phyloP scores from a whole-genome alignment of 1,140 invertebrate genomes.

The Calosoma granatense region DNA sequence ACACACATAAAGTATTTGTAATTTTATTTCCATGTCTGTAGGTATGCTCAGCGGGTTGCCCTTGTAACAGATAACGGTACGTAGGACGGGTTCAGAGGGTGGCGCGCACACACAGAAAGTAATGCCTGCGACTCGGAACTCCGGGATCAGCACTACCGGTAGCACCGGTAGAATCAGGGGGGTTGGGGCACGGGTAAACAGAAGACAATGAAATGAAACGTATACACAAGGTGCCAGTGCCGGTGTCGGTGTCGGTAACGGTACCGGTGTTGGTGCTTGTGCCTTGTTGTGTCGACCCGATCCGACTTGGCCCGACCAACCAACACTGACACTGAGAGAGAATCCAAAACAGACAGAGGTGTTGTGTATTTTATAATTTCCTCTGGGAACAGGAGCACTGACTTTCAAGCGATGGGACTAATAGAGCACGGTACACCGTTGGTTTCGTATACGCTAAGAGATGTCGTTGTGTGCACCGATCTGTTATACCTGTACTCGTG shows the following conservation, averaged over 20 bases:
- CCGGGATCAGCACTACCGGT: too few species aligned
- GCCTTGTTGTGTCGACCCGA: neutral
- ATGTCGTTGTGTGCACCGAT: too few species aligned
- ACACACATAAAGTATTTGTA: constrained; percentile 8
- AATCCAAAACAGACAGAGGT: constrained; percentile 4
- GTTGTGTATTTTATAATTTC: constrained; percentile 9
- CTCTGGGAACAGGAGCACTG: neutral
- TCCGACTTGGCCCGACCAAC: too few species aligned
- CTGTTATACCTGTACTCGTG: too few species aligned
- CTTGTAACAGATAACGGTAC: neutral
- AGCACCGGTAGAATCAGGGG: neutral
- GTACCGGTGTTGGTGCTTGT: too few species aligned
- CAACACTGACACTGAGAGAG: neutral
- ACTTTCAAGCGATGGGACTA: constrained; percentile 5
- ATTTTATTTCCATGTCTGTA: neutral
- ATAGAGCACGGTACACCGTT: constrained; percentile 1
- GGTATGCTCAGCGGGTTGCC: neutral
- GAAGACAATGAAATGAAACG: neutral
- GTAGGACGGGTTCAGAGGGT: neutral
- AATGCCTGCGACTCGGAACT: too few species aligned
- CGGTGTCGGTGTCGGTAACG: neutral
- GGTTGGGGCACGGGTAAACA: neutral
- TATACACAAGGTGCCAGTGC: neutral
- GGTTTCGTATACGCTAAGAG: too few species aligned
- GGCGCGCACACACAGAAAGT: too few species aligned